Evolutionary conservation across 2,113 vertebrate genomes (phyloP), one percentile per base, ranked within the genome.

Genomic region (Gnathonemus echidnorhynchus): DNA sequence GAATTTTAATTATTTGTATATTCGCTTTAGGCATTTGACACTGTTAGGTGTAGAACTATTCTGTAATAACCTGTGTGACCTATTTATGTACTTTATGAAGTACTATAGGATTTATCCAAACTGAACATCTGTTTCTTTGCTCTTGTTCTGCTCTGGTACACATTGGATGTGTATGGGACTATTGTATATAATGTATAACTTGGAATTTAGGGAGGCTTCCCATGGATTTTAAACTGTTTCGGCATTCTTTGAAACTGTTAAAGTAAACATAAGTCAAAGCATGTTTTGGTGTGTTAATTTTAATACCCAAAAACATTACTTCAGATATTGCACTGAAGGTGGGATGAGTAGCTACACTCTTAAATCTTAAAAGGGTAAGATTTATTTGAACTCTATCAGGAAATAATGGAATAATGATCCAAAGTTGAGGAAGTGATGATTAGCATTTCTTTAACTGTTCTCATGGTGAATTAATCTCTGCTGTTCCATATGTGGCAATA

Each of bases 71-170:
- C 53, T 2, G 9, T 88, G 31, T 49, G 91, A 93, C 90, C 91
- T 92, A 92, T 92, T 92, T 92, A 62, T 92, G 31, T 90, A 90
- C 77, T 89, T 39, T 85, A 83, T 49, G 27, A 89, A 89, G 88
- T 89, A 89, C 66, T 89, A 31, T 49, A 31, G n/a, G 48, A 31
- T 42, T 89, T 50, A 80, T 49, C 45, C 58, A 35, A 50, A 58
- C 27, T 19, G 42, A 85, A 17, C 31, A 13, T 83, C 27, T 27
- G 27, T 89, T 21, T 83, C 31, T 89, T n/a, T 83, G 31, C n/a
- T 17, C 74, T 39, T 80, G 74, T 80, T 89, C 35, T 39, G 39
- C 11, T n/a, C 48, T 48, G 58, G 39, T 56, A 49, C 88, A 84
- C n/a, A 52, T 87, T 70, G 56, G 19, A 50, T 50, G 52, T 88